A percentile compares a stretch with the other conserved stretches of the same genome.
Conservation (phyloP, 2,888 invertebrate species). For the Fabriciana adippe region DNA sequence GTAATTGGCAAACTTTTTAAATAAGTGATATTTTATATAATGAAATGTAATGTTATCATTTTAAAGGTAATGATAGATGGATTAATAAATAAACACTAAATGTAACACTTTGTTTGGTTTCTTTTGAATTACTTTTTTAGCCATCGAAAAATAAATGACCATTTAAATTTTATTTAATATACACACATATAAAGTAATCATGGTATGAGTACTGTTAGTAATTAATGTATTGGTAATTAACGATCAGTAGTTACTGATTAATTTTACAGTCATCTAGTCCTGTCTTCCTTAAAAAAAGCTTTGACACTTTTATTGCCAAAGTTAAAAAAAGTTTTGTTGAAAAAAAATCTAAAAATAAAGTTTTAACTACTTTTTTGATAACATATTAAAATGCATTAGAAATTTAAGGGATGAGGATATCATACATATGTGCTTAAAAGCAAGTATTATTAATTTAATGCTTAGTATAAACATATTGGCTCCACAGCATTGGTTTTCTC, state of each 20-base stretch:
- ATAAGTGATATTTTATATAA: not conserved
- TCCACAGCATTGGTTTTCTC: constrained; percentile 20
- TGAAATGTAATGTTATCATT: too few species aligned
- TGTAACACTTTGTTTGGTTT: too few species aligned
- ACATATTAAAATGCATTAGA: constrained; percentile 19
- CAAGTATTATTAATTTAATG: constrained; percentile 35
- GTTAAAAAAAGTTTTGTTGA: constrained; percentile 2
- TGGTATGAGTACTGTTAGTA: constrained; percentile 16
- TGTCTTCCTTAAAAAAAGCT: constrained; percentile 55
- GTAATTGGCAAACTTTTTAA: constrained; percentile 4
- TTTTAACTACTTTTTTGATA: too few species aligned
- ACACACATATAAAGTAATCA: not conserved
- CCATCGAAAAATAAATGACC: too few species aligned
- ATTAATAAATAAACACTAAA: too few species aligned
- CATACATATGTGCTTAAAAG: constrained; percentile 30
- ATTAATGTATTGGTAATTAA: constrained; percentile 9
- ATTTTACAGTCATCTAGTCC: constrained; percentile 63
- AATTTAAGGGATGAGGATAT: constrained; percentile 14
- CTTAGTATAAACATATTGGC: constrained; percentile 33
- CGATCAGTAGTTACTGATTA: constrained; percentile 24
- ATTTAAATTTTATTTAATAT: too few species aligned
- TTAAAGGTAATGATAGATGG: too few species aligned
- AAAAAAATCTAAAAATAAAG: too few species aligned
- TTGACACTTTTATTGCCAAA: constrained; percentile 12
- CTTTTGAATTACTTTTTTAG: too few species aligned